A percentile compares a stretch with the other conserved stretches of the same genome.
Evolutionary conservation across 2,113 vertebrate genomes (phyloP).

Genomic region (Pluvianellus socialis): DNA sequence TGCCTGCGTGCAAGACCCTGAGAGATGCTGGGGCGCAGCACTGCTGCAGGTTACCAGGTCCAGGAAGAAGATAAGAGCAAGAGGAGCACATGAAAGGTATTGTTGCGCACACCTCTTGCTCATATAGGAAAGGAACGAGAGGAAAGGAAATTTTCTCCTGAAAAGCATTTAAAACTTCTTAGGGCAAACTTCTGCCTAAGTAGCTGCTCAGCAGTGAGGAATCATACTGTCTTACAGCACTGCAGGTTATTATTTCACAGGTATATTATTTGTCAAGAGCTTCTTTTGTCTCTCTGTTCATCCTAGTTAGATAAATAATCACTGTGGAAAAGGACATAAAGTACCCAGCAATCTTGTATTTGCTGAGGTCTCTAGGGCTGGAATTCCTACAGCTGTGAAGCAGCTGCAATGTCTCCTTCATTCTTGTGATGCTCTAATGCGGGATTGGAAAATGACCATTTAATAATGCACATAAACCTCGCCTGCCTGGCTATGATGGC

Average conservation of each 20-base stretch:
- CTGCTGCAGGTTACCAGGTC: not conserved
- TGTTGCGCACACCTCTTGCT: not conserved
- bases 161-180: not conserved
- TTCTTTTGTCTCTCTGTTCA: not conserved
- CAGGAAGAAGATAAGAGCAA: not conserved
- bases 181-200: not conserved
- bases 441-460: not conserved
- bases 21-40: not conserved
- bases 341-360: not conserved
- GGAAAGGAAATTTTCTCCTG: not conserved
- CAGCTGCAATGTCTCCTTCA: not conserved
- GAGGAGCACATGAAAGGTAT: not conserved
- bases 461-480: not conserved
- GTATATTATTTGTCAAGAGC: not conserved
- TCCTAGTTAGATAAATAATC: not conserved
- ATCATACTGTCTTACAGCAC: not conserved
- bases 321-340: not conserved
- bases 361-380: not conserved
- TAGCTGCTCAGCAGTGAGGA: not conserved
- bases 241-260: not conserved
- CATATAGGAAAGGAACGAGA: fast-evolving
- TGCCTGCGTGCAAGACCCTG: not conserved
- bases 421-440: not conserved
- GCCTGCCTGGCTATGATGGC: not conserved
- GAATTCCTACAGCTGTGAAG: not conserved